A percentile compares a stretch with the other conserved stretches of the same genome.
Evolutionary conservation across 2,797 vertebrate species (phyloP).

Genomic region (Babyrousa celebensis): DNA sequence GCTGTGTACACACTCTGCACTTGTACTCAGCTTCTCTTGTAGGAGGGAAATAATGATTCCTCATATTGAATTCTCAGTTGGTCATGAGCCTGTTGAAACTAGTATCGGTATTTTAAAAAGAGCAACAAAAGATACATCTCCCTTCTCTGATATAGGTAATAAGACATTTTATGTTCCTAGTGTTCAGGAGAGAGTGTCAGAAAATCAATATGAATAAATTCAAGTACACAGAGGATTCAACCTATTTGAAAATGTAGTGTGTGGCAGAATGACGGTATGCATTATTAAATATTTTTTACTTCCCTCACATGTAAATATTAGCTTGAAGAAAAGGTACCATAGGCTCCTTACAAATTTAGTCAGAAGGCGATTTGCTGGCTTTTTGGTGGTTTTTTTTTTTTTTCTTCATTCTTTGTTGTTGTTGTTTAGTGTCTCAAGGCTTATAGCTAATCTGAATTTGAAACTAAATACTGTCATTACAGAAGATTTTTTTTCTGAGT

Average conservation of each 20-base stretch:
- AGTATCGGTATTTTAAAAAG: slow-evolving; percentile 81
- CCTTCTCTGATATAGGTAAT: slow-evolving; percentile 67
- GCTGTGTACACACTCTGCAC: slow-evolving; percentile 13
- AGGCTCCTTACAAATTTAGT: slow-evolving; percentile 79
- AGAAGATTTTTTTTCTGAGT: slow-evolving; percentile 89
- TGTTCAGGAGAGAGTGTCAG: slow-evolving; percentile 82
- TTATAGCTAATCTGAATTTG: slow-evolving; percentile 89
- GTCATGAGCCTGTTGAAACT: slow-evolving; percentile 78
- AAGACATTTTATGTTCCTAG: slow-evolving; percentile 74
- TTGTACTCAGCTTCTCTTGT: slow-evolving; percentile 24
- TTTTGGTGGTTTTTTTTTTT: slow-evolving; percentile 44
- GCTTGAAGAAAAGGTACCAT: slow-evolving; percentile 67
- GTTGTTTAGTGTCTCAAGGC: slow-evolving; percentile 86
- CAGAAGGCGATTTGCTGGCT: slow-evolving; percentile 63
- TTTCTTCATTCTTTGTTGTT: slow-evolving; percentile 82
- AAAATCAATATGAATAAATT: slow-evolving; percentile 84
- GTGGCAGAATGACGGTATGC: slow-evolving; percentile 17
- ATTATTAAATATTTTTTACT: slow-evolving; percentile 72
- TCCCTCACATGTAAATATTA: slow-evolving; percentile 42
- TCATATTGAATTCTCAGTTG: slow-evolving; percentile 74
- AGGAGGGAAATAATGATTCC: slow-evolving; percentile 71
- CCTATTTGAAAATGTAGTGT: slow-evolving; percentile 67
- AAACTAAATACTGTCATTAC: slow-evolving; percentile 91
- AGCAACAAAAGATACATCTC: slow-evolving; percentile 76
- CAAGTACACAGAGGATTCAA: slow-evolving; percentile 55